Conservation (phyloP, 2,888 invertebrate species). For the Sesamia inferens region DNA sequence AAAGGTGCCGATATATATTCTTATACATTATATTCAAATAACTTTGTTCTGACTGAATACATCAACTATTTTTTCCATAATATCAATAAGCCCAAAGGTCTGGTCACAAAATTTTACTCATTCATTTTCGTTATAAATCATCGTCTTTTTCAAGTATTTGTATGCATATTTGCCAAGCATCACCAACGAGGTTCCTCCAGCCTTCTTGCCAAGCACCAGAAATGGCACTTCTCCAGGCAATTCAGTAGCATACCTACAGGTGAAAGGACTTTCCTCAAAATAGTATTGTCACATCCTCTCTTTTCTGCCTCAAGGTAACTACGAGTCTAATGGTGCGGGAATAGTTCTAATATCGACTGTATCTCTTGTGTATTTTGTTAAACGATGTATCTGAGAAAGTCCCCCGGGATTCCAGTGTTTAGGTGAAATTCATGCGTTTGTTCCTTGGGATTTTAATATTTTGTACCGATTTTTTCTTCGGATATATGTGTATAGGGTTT, state of each 20-base stretch:
- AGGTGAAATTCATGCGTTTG: slow-evolving; percentile 52
- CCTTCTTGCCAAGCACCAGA: neutral
- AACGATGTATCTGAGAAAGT: slow-evolving; percentile 53
- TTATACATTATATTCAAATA: no score
- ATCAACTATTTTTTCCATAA: no score
- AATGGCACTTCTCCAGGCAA: neutral
- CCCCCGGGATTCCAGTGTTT: slow-evolving; percentile 45
- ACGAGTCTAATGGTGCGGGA: slow-evolving; percentile 58
- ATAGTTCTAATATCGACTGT: slow-evolving; percentile 63
- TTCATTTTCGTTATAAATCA: no score
- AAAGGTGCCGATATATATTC: no score
- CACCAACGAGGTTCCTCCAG: no score
- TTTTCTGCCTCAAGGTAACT: slow-evolving; percentile 21
- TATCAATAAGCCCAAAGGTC: no score
- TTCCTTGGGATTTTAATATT: slow-evolving; percentile 26
- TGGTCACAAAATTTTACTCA: no score
- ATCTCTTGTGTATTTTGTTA: slow-evolving; percentile 62
- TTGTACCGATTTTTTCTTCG: slow-evolving; percentile 37
- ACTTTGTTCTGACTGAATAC: no score
- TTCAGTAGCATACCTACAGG: no score
- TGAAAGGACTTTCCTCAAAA: neutral
- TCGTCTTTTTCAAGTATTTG: no score
- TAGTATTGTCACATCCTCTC: slow-evolving; percentile 41
- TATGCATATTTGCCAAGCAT: no score
- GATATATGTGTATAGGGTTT: slow-evolving; percentile 5